Evolutionary conservation across 2,113 vertebrate genomes (phyloP).

Genomic region (Boulengeromyrus knoepffleri): DNA sequence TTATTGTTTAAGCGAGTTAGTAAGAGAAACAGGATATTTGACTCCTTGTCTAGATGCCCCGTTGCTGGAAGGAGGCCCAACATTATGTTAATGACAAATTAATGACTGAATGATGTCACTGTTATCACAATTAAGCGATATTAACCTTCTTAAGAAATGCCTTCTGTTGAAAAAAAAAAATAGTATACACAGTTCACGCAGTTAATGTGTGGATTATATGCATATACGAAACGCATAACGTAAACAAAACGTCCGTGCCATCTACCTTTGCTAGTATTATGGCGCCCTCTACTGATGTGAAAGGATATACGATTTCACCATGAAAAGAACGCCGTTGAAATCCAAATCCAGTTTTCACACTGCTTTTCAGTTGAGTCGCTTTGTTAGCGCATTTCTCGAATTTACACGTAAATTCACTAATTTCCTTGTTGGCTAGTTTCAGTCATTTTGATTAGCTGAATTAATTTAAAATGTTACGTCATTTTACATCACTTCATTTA

Average conservation of each 20-base stretch:
- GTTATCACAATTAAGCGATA: not conserved
- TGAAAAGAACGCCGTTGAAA: not conserved
- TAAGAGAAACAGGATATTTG: not conserved
- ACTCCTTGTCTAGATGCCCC: not conserved
- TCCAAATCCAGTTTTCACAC: not conserved
- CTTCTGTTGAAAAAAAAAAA: not conserved
- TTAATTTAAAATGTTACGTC: not conserved
- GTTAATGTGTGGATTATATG: not conserved
- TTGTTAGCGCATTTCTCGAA: not conserved
- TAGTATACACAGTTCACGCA: not conserved
- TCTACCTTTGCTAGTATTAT: not conserved
- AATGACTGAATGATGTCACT: not conserved
- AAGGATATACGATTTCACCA: not conserved
- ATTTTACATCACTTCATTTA: not conserved
- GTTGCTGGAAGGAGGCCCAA: not conserved
- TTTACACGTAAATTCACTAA: not conserved
- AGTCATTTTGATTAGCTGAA: not conserved
- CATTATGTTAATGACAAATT: not conserved
- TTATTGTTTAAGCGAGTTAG: not conserved
- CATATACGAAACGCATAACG: not conserved
- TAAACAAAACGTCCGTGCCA: not conserved
- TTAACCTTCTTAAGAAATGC: not conserved
- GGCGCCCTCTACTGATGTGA: not conserved
- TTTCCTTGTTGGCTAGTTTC: not conserved
- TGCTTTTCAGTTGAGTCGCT: not conserved